Evolutionary conservation across 92 coral and sea anemone species (phyloP), one percentile per base, ranked within the genome.

Genomic region (Blastomussa wellsi): DNA sequence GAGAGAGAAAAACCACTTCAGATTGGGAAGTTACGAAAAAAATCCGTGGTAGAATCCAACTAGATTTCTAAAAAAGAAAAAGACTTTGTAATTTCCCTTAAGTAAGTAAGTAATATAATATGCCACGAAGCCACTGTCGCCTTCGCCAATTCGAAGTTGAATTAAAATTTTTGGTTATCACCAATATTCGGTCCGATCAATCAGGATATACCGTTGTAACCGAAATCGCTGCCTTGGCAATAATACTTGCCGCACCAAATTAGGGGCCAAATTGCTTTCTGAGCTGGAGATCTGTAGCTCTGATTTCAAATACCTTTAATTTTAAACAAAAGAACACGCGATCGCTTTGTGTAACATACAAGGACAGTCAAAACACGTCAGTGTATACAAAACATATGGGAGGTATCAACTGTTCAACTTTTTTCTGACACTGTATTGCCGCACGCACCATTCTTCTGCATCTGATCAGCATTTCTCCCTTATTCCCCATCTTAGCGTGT

Each of bases 321-420:
- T n/a, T 14, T 47, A 52, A 82, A 82, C 86, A 82, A 82, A 70
- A 24, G 79, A 82, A 78, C 86, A 82, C 86, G 86, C 86, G 86
- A 82, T 69, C 41, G 16, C 70, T 41, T 82, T 82, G 86, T 82
- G 74, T 7, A 39, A 0, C 78, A 12, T 71, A 51, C 77, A 82
- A 70, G 70, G 68, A 20, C 49, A 28, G 74, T 53, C 44, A 81
- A 69, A 82, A 71, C 78, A 82, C 31, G 51, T 31, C 67, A 64
- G 36, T 64, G 32, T n/a, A 51, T 29, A 76, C 60, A 52, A 55
- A 68, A 72, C 78, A 36, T 37, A 26, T 37, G 12, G 4, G 3
- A 5, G 44, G 17, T 19, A 36, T 20, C 12, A 35, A 7, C 3
- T 7, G 75, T 70, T 20, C 29, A 20, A 70, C 12, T 65, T 29